phyloP scores from a whole-genome alignment of 1,140 invertebrate genomes.

The Drosophila kepulauana region DNA sequence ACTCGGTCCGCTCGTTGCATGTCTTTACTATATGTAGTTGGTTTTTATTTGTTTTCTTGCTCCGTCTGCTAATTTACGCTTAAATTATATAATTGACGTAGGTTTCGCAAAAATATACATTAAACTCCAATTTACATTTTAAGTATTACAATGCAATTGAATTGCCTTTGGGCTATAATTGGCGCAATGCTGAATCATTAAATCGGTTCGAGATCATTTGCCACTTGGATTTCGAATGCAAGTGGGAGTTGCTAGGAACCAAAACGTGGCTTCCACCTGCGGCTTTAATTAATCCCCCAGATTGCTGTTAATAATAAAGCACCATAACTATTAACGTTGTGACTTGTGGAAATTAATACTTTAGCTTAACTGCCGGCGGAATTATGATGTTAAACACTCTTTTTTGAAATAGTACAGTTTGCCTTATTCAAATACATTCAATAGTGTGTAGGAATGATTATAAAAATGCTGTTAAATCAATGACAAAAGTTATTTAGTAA shows the following conservation, averaged over 20 bases:
- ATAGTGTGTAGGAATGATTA: background rate
- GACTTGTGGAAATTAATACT: background rate
- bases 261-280: slow-evolving; percentile 15
- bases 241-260: slow-evolving; percentile 28
- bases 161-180: slow-evolving; percentile 48
- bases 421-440: background rate
- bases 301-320: slow-evolving; percentile 8
- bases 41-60: slow-evolving; percentile 37
- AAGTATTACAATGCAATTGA: slow-evolving; percentile 55
- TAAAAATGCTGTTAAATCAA: background rate
- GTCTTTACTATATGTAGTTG: slow-evolving; percentile 44
- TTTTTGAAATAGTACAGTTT: background rate
- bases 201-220: slow-evolving; percentile 34
- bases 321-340: background rate
- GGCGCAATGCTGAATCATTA: slow-evolving; percentile 44
- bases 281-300: slow-evolving; percentile 1
- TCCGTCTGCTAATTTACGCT: slow-evolving; percentile 66
- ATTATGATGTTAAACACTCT: background rate
- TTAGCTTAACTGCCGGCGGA: background rate
- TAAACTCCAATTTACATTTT: slow-evolving; percentile 72
- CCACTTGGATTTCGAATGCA: slow-evolving; percentile 7
- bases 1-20: slow-evolving; percentile 20
- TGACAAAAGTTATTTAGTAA: too few relatives aligned
- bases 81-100: slow-evolving; percentile 80
- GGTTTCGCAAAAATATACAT: slow-evolving; percentile 77